phyloP scores from a whole-genome alignment of 1,140 invertebrate genomes.

The Armadillidium nasatum region DNA sequence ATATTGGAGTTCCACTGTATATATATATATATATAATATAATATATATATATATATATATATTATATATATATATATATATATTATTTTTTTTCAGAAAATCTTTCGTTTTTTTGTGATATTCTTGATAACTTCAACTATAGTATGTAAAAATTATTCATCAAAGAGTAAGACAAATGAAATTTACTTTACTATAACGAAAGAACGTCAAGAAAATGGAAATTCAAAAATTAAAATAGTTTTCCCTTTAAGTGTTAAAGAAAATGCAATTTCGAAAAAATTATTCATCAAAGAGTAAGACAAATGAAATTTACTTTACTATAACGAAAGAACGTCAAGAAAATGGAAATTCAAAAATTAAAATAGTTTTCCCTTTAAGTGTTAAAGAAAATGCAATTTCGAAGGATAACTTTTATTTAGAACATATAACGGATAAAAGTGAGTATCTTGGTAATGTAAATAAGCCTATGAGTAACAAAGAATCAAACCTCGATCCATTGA shows the following conservation, averaged over 20 bases:
- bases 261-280: not conserved
- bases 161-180: not conserved
- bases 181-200: too few relatives aligned
- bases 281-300: not conserved
- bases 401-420: not conserved
- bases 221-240: not conserved
- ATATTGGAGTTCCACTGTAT: too few relatives aligned
- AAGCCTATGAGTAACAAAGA: too few relatives aligned
- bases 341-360: not conserved
- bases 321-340: not conserved
- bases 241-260: not conserved
- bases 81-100: not conserved
- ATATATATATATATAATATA: too few relatives aligned
- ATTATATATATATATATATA: constrained; percentile 15
- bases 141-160: not conserved
- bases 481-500: too few relatives aligned
- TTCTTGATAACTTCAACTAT: not conserved
- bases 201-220: not conserved
- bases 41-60: constrained; percentile 8
- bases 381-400: not conserved
- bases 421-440: too few relatives aligned
- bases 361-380: not conserved
- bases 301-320: too few relatives aligned
- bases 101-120: not conserved
- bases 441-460: too few relatives aligned